Percentiles rank a stretch among this genome's conserved stretches.
phyloP scores from a whole-genome alignment of 2,888 invertebrate genomes.

The Tethea ocularis region DNA sequence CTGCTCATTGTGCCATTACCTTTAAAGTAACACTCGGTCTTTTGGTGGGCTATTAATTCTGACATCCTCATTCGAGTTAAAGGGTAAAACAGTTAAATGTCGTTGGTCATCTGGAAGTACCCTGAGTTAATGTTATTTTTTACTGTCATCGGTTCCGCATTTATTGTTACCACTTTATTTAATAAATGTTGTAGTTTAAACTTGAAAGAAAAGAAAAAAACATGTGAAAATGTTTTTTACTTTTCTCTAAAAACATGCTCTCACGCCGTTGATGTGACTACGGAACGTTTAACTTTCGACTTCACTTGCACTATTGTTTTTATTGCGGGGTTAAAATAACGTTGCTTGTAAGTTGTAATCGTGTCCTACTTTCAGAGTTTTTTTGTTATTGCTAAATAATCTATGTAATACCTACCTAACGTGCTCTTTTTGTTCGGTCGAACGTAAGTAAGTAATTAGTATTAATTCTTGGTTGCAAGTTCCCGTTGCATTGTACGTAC shows the following conservation, averaged over 20 bases:
- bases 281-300: conserved; percentile 37
- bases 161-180: not conserved
- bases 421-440: not conserved
- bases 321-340: conserved; percentile 16
- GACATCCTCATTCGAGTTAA: not conserved
- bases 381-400: conserved; percentile 2
- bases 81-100: not conserved
- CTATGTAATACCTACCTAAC: not conserved
- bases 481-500: not conserved
- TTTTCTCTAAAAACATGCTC: conserved; percentile 25
- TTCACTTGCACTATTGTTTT: conserved; percentile 36
- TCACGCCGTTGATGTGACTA: conserved; percentile 32
- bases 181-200: no score
- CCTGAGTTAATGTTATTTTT: not conserved
- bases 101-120: not conserved
- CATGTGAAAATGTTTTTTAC: not conserved
- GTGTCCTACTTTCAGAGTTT: conserved; percentile 18
- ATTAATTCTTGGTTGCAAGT: not conserved
- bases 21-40: not conserved
- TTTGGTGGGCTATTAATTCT: not conserved
- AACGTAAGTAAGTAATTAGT: not conserved
- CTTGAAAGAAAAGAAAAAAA: no score
- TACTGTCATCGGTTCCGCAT: conserved; percentile 7
- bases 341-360: conserved; percentile 25
- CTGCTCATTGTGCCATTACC: not conserved